Evolutionary conservation across 2,797 vertebrate genomes (phyloP).

Genomic region (Spheniscus humboldti): DNA sequence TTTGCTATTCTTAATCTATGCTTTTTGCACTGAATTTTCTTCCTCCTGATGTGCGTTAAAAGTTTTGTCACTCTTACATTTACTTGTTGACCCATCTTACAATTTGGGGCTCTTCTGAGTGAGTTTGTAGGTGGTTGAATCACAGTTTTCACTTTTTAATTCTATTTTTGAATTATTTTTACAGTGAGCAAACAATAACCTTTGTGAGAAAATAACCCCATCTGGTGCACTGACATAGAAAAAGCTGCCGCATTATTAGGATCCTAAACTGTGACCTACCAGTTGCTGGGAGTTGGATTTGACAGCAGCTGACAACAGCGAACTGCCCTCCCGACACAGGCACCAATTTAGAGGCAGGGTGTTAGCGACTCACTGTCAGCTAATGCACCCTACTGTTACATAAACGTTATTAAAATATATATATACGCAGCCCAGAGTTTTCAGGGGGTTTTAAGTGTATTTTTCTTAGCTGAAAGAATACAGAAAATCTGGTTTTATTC

Average conservation of each 20-base stretch:
- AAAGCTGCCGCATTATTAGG: neutral
- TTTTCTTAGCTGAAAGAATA: neutral
- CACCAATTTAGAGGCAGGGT: neutral
- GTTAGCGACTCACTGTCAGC: neutral
- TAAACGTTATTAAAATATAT: neutral
- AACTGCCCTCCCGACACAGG: neutral
- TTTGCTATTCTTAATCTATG: neutral
- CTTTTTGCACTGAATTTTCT: constrained; percentile 13
- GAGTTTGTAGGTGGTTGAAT: constrained; percentile 17
- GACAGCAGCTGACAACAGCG: neutral
- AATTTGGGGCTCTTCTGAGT: neutral
- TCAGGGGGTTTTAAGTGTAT: neutral
- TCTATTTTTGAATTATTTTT: neutral
- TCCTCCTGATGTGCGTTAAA: neutral
- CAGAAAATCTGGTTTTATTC: neutral
- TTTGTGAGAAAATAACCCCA: constrained; percentile 23
- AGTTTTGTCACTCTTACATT: neutral
- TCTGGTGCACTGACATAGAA: neutral
- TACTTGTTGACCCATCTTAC: neutral
- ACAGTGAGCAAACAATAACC: constrained; percentile 10
- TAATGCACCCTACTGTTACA: neutral
- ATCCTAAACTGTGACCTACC: neutral
- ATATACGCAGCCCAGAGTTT: neutral
- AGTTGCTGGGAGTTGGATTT: neutral
- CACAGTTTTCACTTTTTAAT: neutral